These are phyloP conservation scores for Lamellibrachia satsuma DNA, from an alignment of 2,888 invertebrate genomes.

Conservation along the genomic window DNA sequence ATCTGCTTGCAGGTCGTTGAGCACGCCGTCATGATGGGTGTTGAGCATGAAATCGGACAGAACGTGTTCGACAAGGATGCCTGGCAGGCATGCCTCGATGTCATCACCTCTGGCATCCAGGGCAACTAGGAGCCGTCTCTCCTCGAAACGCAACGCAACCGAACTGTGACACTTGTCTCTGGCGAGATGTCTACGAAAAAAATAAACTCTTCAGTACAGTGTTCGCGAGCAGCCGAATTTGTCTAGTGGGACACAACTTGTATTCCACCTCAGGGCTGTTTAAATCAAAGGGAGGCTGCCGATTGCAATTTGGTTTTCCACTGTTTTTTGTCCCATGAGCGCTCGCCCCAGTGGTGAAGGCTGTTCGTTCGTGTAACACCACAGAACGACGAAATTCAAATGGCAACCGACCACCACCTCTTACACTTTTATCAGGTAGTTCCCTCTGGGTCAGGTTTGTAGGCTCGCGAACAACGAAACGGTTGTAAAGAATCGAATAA, in stretches of 20 bases:
- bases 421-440: background rate
- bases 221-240: background rate
- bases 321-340: slow-evolving; percentile 17
- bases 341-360: background rate
- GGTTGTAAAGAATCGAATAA: background rate
- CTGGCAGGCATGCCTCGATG: background rate
- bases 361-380: background rate
- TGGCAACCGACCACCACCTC: slow-evolving; percentile 7
- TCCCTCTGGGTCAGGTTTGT: background rate
- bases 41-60: background rate
- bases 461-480: background rate
- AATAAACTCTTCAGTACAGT: background rate
- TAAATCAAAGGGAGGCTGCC: slow-evolving; percentile 13
- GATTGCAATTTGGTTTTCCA: slow-evolving; percentile 17
- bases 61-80: slow-evolving; percentile 23
- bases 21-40: background rate
- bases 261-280: slow-evolving; percentile 9
- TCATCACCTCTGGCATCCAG: background rate
- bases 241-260: background rate
- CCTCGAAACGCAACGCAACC: background rate
- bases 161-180: slow-evolving; percentile 2
- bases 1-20: background rate
- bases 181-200: background rate
- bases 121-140: background rate
- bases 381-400: slow-evolving; percentile 3